Evolutionary conservation across 2,113 vertebrate species (phyloP).

Genomic region (Marmota flaviventris): DNA sequence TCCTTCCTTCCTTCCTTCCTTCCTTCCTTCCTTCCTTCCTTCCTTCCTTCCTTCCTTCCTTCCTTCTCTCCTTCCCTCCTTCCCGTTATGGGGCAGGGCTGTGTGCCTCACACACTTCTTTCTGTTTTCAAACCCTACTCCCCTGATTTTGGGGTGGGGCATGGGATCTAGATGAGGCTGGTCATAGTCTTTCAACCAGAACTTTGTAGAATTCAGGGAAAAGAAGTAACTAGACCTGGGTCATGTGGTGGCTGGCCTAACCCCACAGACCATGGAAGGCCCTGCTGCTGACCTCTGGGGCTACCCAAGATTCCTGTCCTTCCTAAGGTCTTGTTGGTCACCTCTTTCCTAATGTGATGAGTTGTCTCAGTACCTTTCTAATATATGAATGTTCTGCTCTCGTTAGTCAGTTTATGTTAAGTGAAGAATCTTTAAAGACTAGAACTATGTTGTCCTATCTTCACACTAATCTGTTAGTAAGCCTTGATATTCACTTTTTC

Average conservation of each 20-base stretch:
- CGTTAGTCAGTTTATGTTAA: slow-evolving; percentile 18
- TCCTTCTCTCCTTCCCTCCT: fast-evolving
- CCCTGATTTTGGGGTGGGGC: background rate
- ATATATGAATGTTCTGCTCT: background rate
- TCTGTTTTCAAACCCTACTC: background rate
- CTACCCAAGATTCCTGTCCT: no score
- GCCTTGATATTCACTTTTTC: background rate
- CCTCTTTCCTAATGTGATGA: background rate
- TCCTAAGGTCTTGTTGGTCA: background rate
- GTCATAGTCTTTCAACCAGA: background rate
- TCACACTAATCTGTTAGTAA: background rate
- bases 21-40: fast-evolving
- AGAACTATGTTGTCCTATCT: background rate
- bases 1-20: fast-evolving
- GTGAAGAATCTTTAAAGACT: background rate
- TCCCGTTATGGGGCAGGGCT: background rate
- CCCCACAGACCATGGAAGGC: no score
- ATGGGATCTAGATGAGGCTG: background rate
- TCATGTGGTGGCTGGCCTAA: background rate
- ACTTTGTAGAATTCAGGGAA: background rate
- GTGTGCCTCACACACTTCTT: background rate
- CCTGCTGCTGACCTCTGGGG: background rate
- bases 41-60: no score
- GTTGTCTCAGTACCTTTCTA: background rate
- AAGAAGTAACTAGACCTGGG: background rate